A percentile compares a stretch with the other conserved stretches of the same genome.
phyloP scores from a whole-genome alignment of 2,113 vertebrate species.

The Micronycteris hirsuta region DNA sequence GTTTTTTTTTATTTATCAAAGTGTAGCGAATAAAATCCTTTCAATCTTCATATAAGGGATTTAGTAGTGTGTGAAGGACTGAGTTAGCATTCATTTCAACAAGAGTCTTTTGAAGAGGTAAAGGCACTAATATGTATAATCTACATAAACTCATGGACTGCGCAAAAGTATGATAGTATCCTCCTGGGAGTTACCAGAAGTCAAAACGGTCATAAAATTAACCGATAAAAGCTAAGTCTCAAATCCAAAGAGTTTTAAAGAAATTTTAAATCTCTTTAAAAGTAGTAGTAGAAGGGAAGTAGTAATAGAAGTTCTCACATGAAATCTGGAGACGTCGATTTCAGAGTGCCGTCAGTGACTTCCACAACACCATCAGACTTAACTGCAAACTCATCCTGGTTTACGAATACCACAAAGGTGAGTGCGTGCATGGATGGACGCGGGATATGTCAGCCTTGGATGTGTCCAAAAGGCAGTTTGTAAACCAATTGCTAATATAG shows the following conservation, averaged over 20 bases:
- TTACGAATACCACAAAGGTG: not conserved
- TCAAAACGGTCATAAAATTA: conserved; percentile 29
- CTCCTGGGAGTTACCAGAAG: not conserved
- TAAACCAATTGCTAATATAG: not conserved
- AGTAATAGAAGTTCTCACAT: not conserved
- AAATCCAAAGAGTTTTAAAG: not conserved
- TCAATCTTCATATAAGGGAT: not conserved
- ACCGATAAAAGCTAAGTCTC: not conserved
- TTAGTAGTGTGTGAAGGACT: not conserved
- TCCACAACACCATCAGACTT: not conserved
- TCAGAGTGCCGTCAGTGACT: not conserved
- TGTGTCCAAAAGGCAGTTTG: not conserved
- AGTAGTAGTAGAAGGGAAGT: not conserved
- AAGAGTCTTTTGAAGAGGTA: not conserved
- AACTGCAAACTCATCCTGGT: not conserved
- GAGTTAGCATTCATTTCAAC: not conserved
- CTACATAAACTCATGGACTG: not conserved
- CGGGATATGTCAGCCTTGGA: not conserved
- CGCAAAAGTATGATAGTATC: not conserved
- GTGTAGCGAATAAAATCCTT: not conserved
- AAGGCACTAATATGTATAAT: not conserved
- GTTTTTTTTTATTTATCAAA: conserved; percentile 3
- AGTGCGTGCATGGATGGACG: not conserved
- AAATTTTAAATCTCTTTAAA: not conserved
- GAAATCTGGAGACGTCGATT: not conserved